Evolutionary conservation across 1,140 invertebrate genomes (phyloP).

Genomic region (Bemisia tabaci): DNA sequence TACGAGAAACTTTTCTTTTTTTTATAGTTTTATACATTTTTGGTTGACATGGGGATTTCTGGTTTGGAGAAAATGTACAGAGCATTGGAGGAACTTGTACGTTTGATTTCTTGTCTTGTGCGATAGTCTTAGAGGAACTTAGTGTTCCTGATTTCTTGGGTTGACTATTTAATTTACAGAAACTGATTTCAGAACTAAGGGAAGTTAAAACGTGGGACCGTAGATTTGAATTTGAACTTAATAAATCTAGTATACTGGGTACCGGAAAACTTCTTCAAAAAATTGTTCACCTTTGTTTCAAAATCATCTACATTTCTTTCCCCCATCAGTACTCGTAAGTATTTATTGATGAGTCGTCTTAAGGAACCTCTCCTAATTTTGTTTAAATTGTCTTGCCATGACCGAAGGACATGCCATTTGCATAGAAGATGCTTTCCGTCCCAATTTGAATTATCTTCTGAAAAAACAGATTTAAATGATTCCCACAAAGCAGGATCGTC

Average conservation of each 20-base stretch:
- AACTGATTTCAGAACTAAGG: neutral
- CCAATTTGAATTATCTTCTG: neutral
- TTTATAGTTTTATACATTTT: neutral
- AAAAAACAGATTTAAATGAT: neutral
- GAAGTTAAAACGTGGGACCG: neutral
- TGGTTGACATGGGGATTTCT: neutral
- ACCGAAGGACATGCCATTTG: neutral
- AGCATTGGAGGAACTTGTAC: neutral
- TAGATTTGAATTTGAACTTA: neutral
- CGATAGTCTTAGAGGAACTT: neutral
- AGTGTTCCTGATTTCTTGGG: too few species aligned
- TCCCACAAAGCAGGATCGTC: neutral
- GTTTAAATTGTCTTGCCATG: neutral
- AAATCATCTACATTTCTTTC: neutral
- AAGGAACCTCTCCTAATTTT: neutral
- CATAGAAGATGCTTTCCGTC: neutral
- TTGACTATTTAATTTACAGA: neutral
- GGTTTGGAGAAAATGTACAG: neutral
- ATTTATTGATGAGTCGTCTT: neutral
- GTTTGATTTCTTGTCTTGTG: too few species aligned
- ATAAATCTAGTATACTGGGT: neutral
- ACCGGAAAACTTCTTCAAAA: neutral
- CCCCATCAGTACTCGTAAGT: neutral
- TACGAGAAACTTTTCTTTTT: neutral
- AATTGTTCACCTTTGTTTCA: neutral